A percentile compares a stretch with the other conserved stretches of the same genome.
Evolutionary conservation across 1,140 invertebrate species (phyloP).

Genomic region (Bilobella aurantiaca): DNA sequence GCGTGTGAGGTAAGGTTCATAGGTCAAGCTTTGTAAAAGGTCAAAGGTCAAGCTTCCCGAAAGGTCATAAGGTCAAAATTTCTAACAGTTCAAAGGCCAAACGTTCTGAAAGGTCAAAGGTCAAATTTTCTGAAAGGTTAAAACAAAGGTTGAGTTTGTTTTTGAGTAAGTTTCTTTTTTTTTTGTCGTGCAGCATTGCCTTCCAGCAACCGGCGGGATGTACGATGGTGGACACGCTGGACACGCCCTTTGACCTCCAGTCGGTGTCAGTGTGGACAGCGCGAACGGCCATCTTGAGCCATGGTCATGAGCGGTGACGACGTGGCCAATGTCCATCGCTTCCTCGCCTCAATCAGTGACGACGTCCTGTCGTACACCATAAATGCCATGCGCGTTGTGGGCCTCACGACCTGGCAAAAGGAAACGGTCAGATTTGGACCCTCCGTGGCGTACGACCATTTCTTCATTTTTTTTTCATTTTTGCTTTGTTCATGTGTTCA

Average conservation of each 20-base stretch:
- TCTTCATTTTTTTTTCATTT: neutral
- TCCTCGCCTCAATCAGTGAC: neutral
- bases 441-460: neutral
- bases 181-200: neutral
- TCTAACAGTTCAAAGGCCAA: no score
- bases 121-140: no score
- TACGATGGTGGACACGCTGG: neutral
- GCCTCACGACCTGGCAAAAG: neutral
- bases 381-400: neutral
- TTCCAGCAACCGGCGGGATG: neutral
- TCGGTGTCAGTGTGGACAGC: neutral
- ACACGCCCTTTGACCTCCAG: neutral
- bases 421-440: neutral
- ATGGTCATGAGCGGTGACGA: neutral
- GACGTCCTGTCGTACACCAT: neutral
- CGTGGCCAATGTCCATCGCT: neutral
- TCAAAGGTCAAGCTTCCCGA: no score
- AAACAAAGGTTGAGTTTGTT: no score
- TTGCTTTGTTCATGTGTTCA: neutral
- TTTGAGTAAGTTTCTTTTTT: neutral
- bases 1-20: no score
- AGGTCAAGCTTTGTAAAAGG: no score
- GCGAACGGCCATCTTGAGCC: slow-evolving; percentile 2
- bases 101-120: no score
- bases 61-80: no score